Evolutionary conservation across 2,113 vertebrate genomes (phyloP).

Genomic region (Pica pica): DNA sequence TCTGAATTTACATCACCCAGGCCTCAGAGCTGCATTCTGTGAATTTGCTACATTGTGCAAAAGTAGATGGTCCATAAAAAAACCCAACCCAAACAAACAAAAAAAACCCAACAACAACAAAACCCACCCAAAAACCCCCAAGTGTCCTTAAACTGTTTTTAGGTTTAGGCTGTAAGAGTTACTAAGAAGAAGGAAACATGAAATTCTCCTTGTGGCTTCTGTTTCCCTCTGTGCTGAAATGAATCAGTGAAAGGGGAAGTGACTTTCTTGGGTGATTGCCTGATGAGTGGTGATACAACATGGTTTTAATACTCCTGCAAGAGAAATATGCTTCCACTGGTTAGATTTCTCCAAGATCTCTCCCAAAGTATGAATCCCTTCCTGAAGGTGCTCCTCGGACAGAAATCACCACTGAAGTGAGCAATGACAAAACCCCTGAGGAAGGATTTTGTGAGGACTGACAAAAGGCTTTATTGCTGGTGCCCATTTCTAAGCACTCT

Average conservation of each 20-base stretch:
- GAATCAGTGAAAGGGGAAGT: not conserved
- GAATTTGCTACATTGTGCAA: not conserved
- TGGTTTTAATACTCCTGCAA: not conserved
- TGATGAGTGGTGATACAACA: not conserved
- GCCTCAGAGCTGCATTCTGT: not conserved
- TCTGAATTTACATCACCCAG: not conserved
- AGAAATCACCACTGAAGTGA: not conserved
- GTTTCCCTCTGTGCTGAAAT: not conserved
- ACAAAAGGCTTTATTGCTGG: not conserved
- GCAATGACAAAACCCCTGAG: not conserved
- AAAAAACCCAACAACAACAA: not conserved
- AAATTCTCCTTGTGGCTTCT: not conserved
- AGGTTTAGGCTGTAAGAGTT: not conserved
- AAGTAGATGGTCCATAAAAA: not conserved
- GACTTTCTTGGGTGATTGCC: not conserved
- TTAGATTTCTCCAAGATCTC: not conserved
- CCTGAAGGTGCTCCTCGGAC: not conserved
- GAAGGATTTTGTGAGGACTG: not conserved
- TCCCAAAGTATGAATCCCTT: not conserved
- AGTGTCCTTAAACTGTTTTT: not conserved
- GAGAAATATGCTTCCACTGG: not conserved
- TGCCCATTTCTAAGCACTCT: not conserved
- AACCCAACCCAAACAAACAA: not conserved
- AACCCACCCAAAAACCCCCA: accelerated
- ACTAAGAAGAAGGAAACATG: not conserved